phyloP scores from a whole-genome alignment of 2,888 invertebrate species.

The Belgica antarctica region DNA sequence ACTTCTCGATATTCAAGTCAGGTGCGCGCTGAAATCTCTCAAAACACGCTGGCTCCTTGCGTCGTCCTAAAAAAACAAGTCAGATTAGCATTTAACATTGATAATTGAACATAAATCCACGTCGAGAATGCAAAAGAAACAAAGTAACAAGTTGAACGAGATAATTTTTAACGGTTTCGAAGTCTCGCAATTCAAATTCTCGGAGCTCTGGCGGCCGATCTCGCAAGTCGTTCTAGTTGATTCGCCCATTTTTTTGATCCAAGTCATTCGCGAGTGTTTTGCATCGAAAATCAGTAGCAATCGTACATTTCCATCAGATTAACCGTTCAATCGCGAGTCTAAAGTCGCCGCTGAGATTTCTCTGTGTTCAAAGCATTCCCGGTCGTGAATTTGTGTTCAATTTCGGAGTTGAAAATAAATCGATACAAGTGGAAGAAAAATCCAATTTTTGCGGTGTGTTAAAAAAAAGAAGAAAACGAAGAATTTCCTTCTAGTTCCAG shows the following conservation, averaged over 20 bases:
- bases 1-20: no score
- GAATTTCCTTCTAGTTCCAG: neutral
- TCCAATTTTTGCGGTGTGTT: constrained; percentile 41
- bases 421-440: constrained; percentile 20
- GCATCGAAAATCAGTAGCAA: constrained; percentile 32
- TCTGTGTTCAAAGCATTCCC: neutral
- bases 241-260: constrained; percentile 40
- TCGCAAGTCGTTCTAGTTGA: neutral
- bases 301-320: constrained; percentile 26
- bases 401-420: constrained; percentile 15
- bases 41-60: no score
- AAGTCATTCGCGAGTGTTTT: constrained; percentile 40
- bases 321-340: neutral
- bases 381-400: constrained; percentile 31
- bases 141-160: no score
- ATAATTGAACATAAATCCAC: no score
- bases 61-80: no score
- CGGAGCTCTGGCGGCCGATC: neutral
- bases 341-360: neutral
- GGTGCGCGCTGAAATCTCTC: no score
- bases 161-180: neutral
- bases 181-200: no score
- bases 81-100: no score
- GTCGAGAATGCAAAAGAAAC: no score
- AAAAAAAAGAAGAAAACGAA: constrained; percentile 29